Percentiles rank a stretch among this genome's conserved stretches.
phyloP scores from a whole-genome alignment of 2,113 vertebrate species.

The Patagioenas fasciata region DNA sequence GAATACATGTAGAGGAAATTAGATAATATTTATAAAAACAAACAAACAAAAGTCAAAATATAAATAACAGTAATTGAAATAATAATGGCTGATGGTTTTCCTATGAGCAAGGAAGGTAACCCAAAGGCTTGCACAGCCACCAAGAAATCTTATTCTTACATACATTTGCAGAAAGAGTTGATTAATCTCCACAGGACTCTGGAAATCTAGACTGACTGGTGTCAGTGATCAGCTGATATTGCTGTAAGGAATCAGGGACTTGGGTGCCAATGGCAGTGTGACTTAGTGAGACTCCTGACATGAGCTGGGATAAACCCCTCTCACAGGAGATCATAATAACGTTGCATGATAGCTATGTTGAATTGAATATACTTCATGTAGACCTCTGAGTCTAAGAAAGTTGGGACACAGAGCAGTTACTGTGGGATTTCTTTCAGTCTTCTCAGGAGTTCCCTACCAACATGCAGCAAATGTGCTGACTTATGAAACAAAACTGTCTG shows the following conservation, averaged over 20 bases:
- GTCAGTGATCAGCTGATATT: neutral
- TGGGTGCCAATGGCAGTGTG: neutral
- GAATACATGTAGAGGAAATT: neutral
- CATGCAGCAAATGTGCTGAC: fast-evolving
- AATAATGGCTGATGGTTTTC: neutral
- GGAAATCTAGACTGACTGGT: neutral
- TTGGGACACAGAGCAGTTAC: neutral
- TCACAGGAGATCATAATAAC: neutral
- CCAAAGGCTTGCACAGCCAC: neutral
- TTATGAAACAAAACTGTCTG: neutral
- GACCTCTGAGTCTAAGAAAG: neutral
- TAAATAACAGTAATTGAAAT: neutral
- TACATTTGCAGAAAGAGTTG: neutral
- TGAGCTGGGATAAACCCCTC: neutral
- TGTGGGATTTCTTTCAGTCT: neutral
- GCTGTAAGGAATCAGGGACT: neutral
- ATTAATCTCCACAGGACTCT: neutral
- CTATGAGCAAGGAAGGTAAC: neutral
- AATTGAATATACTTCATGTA: neutral
- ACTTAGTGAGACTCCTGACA: neutral
- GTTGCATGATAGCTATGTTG: neutral
- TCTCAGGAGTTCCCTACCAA: neutral
- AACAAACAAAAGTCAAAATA: neutral
- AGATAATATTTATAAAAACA: neutral
- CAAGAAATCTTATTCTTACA: neutral